Base-by-base conservation (phyloP, 2,113 vertebrate species). In the Smithornis capensis region DNA sequence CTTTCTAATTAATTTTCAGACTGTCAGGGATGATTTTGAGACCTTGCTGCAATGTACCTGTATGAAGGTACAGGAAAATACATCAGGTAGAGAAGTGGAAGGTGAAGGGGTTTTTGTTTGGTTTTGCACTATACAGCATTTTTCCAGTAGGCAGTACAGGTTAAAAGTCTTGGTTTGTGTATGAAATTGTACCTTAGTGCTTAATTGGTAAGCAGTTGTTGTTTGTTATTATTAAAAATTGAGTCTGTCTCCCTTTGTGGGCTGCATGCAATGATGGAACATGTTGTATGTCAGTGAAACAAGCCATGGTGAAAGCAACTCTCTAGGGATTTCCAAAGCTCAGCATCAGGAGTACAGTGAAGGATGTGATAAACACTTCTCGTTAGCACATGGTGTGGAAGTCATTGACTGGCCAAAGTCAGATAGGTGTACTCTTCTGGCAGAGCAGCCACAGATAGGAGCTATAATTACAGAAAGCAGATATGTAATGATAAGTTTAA, bases 251-350 rank as follows among this genome's bases (percentile, higher is more conserved):
- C 82, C 31, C 42, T 83, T 83, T 70, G 17, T 92, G 87, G 40
- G 24, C 62, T 69, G 14, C 15, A 9, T 63, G 64, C 57, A 63
- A 22, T 65, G 84, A 11, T 81, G 40, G 80, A 50, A 9, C 27
- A 40, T 11, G 37, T 73, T 68, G 14, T 10, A 22, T 88, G 68
- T 90, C 84, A 92, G 50, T 55, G 85, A 78, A 74, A 67, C 71
- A 87, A 94, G 57, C 35, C 57, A 35, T 0, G 0, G 31, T 65
- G 33, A 90, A 95, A 53, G 87, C 69, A 50, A 63, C 81, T 60
- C 87, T 75, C 31, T 45, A 27, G 60, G 83, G 62, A 24, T 95
- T 95, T 92, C 86, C 81, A 91, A 93, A 95, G 55, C 40, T 80
- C 78, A 42, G 14, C 14, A 14, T 80, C 64, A 89, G 85, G 59